Percentiles rank a stretch among this genome's conserved stretches.
Evolutionary conservation across 2,888 invertebrate genomes (phyloP).

Genomic region (Byasa hedistus): DNA sequence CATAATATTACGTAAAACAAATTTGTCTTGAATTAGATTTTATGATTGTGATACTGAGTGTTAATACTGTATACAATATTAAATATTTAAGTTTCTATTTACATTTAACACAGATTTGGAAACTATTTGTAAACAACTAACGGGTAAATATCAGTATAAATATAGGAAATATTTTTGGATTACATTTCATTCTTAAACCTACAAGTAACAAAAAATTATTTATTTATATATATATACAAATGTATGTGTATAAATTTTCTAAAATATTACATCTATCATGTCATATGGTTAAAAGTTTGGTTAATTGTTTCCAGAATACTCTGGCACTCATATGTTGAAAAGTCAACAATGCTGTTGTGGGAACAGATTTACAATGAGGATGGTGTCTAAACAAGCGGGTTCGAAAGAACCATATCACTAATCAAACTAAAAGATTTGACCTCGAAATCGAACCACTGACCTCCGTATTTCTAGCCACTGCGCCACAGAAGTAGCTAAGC

Average conservation of each 20-base stretch:
- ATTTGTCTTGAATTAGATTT: not conserved
- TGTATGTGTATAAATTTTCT: constrained; percentile 22
- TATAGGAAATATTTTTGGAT: not conserved
- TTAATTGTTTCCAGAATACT: not conserved
- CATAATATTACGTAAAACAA: not conserved
- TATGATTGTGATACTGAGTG: not conserved
- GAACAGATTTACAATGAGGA: too few relatives aligned
- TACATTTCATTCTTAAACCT: constrained; percentile 3
- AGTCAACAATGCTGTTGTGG: too few relatives aligned
- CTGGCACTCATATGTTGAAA: too few relatives aligned
- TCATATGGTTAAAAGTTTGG: not conserved
- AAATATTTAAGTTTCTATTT: not conserved
- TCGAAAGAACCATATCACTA: too few relatives aligned
- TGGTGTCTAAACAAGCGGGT: too few relatives aligned
- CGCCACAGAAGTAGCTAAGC: too few relatives aligned
- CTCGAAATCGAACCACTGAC: too few relatives aligned
- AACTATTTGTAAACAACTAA: not conserved
- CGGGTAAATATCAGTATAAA: not conserved
- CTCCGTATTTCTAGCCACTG: too few relatives aligned
- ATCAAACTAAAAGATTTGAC: too few relatives aligned
- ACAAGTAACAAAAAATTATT: constrained; percentile 1
- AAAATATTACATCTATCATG: constrained; percentile 26
- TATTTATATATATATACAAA: constrained; percentile 28
- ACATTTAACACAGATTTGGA: not conserved
- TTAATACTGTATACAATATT: not conserved